Evolutionary conservation across 2,888 invertebrate species (phyloP), one percentile per base, ranked within the genome.

Genomic region (Trissolcus japonicus): DNA sequence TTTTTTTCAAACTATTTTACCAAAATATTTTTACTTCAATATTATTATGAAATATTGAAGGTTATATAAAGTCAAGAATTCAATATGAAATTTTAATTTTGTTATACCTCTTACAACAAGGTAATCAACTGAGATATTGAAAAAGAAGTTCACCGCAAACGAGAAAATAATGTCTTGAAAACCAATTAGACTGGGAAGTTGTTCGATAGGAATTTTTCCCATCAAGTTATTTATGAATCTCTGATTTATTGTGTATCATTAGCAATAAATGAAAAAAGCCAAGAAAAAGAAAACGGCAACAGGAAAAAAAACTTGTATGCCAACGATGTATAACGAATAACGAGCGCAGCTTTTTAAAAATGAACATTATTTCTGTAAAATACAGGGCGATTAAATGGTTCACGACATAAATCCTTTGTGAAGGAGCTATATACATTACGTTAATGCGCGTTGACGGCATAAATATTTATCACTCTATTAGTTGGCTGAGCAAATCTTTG

Each of bases 401-500:
- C 72, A 72, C 51, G 68, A 60, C 53, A 76, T 79, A 73, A 76
- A 75, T 79, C 59, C 68, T 68, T 66, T 53, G 65, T 17, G 72
- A 75, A 53, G 63, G 65, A 76, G 65, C 72, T 79, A 9, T 35
- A 62, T 75, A n/a, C n/a, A 63, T 76, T 76, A 72, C 79, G 76
- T 68, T 79, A 79, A 79, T 79, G 79, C 76, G 54, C 68, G 75
- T 68, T 78, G 75, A 72, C 72, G 60, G 75, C 75, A 78, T 78
- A 76, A 78, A 78, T 78, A 78, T 78, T 78, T 78, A 78, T 76
- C 78, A 78, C 71, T 75, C 75, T 68, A 78, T 78, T 75, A 75
- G 75, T 66, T 75, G 59, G 69, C 67, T 57, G 51, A 74, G 71
- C 68, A 65, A 67, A 78, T 62, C 78, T 75, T 69, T 75, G 51